Conservation (phyloP, 2,113 vertebrate species). For the Xenopus tropicalis region DNA sequence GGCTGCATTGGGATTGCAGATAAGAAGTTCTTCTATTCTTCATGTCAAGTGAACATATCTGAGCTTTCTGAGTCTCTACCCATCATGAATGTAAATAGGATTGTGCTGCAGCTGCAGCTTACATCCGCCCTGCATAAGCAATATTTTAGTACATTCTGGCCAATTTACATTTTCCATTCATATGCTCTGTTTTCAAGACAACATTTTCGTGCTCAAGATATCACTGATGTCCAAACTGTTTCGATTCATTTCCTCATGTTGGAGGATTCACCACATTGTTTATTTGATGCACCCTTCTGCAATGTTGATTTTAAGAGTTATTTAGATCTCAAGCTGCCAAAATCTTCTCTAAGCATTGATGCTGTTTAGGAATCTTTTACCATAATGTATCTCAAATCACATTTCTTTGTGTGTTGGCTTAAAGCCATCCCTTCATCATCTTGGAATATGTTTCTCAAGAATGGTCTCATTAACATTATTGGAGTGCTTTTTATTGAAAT, state of each 20-base stretch:
- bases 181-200: slow-evolving; percentile 12
- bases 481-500: background rate
- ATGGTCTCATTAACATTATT: background rate
- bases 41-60: slow-evolving; percentile 49
- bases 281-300: background rate
- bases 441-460: background rate
- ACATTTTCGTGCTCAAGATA: background rate
- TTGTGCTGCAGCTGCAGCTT: slow-evolving; percentile 51
- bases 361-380: slow-evolving; percentile 5
- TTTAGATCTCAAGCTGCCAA: slow-evolving; percentile 2
- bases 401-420: slow-evolving; percentile 14
- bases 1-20: slow-evolving; percentile 50
- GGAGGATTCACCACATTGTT: background rate
- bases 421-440: slow-evolving; percentile 1
- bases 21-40: slow-evolving; percentile 46
- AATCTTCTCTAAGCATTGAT: background rate
- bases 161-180: slow-evolving; percentile 59
- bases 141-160: slow-evolving; percentile 53
- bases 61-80: slow-evolving; percentile 55
- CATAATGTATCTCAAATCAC: background rate
- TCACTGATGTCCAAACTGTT: slow-evolving; percentile 12
- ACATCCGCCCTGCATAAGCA: slow-evolving; percentile 55
- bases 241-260: slow-evolving; percentile 6
- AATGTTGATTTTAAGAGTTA: slow-evolving; percentile 3
- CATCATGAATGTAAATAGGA: slow-evolving; percentile 53